Base-by-base conservation (phyloP, 2,888 invertebrate genomes). In the Chymomyza caudatula region DNA sequence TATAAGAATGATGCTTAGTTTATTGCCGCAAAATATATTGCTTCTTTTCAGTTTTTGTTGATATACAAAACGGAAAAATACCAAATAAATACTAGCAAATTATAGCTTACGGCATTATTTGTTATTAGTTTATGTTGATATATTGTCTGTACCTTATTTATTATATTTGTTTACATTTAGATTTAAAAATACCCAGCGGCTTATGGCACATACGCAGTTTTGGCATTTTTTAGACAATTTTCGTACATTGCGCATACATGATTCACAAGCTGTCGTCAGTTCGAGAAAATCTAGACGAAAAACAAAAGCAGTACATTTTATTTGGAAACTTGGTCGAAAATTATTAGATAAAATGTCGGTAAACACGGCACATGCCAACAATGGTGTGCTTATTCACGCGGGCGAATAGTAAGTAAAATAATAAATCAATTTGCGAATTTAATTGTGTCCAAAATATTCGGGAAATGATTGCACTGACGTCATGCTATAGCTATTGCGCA, bases 301-400 rank as follows among this genome's bases (percentile, higher is more conserved):
- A 82, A 86, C 69, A 85, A 85, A 52, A 52, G 58, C 29, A 8
- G 51, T 47, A 51, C 58, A 69, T 23, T 57, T 51, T 29, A 54
- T 59, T 47, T 58, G 54, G 19, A 71, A 56, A 62, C 53, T 61
- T 42, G 15, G 63, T 1, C 22, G 42, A 67, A 81, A 72, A 47
- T 29, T 57, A 29, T 56, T 63, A 6, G 59, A 61, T 13, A 92
- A 91, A 88, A 98, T 99, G 98, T 97, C 98, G 76, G 91, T 98
- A 74, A 99, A 99, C 91, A 98, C 97, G 71, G 96, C 98, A 60
- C 98, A 99, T 90, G 95, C 97, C 61, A 96, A 97, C 88, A 96
- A 96, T 69, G 98, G 98, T 57, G 98, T 99, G 47, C 92, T 99
- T 63, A 96, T 99, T 87, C 98, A 98, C 89, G 94, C 96, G 74